Evolutionary conservation across 35 echinoderm and acorn worm species (phyloP), one percentile per base, ranked within the genome.

Genomic region (Apostichopus californicus): DNA sequence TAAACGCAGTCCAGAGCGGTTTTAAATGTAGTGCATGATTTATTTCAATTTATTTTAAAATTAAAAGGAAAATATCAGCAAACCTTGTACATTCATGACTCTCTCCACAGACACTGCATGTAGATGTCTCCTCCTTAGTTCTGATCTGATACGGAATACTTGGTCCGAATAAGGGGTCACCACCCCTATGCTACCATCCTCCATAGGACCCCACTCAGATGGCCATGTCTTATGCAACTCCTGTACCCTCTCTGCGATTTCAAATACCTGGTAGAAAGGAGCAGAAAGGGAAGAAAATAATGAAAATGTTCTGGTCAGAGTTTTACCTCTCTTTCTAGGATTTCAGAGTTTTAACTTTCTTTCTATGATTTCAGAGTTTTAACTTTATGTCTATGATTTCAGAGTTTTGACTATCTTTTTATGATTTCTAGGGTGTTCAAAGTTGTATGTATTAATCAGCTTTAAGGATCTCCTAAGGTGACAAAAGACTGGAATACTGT

Each of bases 71-170:
- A 46, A 54, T 53, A 71, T 92, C 21, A 12, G 6, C 88, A 71
- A 90, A 99, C 97, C 97, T 94, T 99, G 95, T 5, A 96, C 95
- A 90, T 99, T 99, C 93, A 99, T 93, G 3, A 99, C 97, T 86
- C 97, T 94, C 79, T 99, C 97, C 26, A 99, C 97, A 10, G 93
- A 94, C 10, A 99, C 93, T 72, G 46, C 87, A 78, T 78, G 55
- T 54, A 99, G 95, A 13, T 93, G 79, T 15, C 90, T 81, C 73
- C 96, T 99, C n/a, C 97, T 94, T 53, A 99, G 85, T 66, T 99
- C 97, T 61, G 95, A 86, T 70, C 97, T 94, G 93, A 99, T 99
- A 25, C 95, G 88, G 78, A 96, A 99, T 7, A 99, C 97, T 72
- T 99, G 97, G 56, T 99, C 97, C 54, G 97, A 78, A 81, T 98